phyloP scores from a whole-genome alignment of 92 coral and sea anemone species.

The Phenganax subtilis region DNA sequence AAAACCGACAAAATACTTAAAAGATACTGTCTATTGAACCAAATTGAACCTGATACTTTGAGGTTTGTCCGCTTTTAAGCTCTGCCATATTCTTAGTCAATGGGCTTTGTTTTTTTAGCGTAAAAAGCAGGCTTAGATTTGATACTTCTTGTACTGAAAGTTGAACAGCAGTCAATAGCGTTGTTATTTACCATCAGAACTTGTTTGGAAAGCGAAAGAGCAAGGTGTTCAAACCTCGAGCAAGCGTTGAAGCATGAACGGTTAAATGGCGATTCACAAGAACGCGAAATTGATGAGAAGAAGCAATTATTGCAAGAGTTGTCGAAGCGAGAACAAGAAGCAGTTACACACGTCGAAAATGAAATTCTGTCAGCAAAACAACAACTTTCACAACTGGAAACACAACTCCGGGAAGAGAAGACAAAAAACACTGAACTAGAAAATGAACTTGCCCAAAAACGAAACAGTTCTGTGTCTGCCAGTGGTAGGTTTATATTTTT shows the following conservation, averaged over 20 bases:
- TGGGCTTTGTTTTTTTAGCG: too few relatives aligned
- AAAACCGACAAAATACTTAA: too few relatives aligned
- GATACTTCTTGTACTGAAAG: neutral
- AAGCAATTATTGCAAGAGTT: conserved; percentile 67
- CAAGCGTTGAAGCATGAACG: conserved; percentile 89
- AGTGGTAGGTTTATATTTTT: conserved; percentile 2
- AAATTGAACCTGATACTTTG: too few relatives aligned
- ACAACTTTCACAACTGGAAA: conserved; percentile 9
- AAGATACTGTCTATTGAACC: too few relatives aligned
- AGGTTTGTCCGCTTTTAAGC: too few relatives aligned
- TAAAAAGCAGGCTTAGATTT: neutral
- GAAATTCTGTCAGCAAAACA: conserved; percentile 24
- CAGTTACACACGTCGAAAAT: conserved; percentile 50
- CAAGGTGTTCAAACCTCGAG: conserved; percentile 72
- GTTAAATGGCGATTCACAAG: conserved; percentile 70
- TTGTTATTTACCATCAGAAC: conserved; percentile 49
- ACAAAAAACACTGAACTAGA: conserved; percentile 16
- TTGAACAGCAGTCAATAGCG: neutral
- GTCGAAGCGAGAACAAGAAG: conserved; percentile 58
- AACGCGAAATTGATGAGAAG: conserved; percentile 73
- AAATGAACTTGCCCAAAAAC: conserved; percentile 16
- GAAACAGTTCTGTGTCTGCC: neutral
- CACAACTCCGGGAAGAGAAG: conserved; percentile 20
- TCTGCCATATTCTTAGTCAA: too few relatives aligned
- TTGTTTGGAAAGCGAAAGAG: conserved; percentile 79